These are phyloP conservation scores for Eulithis testata DNA, from an alignment of 2,888 invertebrate species.

Conservation along the genomic window DNA sequence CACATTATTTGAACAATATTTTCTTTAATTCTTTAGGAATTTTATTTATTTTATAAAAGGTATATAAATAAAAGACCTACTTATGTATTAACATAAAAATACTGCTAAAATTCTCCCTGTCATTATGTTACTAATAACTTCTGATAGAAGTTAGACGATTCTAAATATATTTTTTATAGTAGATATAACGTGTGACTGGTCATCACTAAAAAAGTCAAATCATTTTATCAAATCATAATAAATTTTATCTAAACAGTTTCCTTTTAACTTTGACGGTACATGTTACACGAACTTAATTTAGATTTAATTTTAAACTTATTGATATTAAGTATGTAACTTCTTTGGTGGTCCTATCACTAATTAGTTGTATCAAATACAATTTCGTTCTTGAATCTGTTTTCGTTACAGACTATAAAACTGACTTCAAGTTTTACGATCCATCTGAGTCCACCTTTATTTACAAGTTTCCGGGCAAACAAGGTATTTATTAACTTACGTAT, in stretches of 20 bases:
- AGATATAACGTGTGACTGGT: conserved; percentile 27
- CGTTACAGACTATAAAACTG: conserved; percentile 56
- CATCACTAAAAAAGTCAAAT: conserved; percentile 41
- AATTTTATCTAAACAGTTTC: conserved; percentile 49
- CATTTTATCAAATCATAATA: conserved; percentile 37
- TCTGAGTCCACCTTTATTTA: conserved; percentile 47
- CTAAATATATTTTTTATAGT: conserved; percentile 6
- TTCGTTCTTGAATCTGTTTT: conserved; percentile 52
- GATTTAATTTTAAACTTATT: conserved; percentile 45
- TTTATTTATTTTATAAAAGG: too few relatives aligned
- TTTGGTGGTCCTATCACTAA: conserved; percentile 74
- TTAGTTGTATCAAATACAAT: conserved; percentile 64
- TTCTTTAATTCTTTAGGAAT: too few relatives aligned
- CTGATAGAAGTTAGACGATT: too few relatives aligned
- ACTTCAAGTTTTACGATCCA: conserved; percentile 59
- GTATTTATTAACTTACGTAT: too few relatives aligned
- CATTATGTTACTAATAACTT: too few relatives aligned
- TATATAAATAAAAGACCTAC: too few relatives aligned
- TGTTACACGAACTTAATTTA: conserved; percentile 48
- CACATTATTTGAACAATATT: too few relatives aligned
- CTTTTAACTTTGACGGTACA: conserved; percentile 46
- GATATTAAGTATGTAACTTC: conserved; percentile 53
- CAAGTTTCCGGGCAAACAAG: not conserved
- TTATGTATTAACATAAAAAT: too few relatives aligned
- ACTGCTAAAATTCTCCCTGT: too few relatives aligned